Base-by-base conservation (phyloP, 1,140 invertebrate genomes). In the Eriosoma lanigerum region DNA sequence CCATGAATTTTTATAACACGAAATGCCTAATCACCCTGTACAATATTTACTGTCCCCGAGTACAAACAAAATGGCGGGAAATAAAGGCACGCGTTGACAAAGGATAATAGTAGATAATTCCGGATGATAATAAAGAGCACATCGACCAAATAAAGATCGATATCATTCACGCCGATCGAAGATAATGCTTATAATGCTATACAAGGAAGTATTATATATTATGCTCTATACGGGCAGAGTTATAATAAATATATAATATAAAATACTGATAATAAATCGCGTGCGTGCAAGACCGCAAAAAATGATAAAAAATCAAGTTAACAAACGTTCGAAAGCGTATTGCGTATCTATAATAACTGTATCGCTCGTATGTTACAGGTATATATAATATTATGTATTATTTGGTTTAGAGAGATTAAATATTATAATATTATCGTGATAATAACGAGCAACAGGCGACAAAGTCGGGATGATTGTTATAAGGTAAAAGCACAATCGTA, bases 211-310 rank as follows among this genome's bases (percentile, higher is more conserved):
- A n/a, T n/a, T n/a, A n/a, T n/a, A n/a, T n/a, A n/a, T n/a, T 32
- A 62, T 32, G 21, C 54, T 1, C 17, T 12, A 9, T 38, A 38
- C 60, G 19, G 2, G 56, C 21, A 19, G 29, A n/a, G n/a, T n/a
- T n/a, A 38, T n/a, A 64, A n/a, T n/a, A n/a, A n/a, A n/a, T n/a
- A n/a, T n/a, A 64, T 64, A 64, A 19, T 64, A 32, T 64, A 56
- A 8, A 21, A 21, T 56, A 38, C 12, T 66, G 32, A 66, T 66
- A 44, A n/a, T 66, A 19, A 44, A 44, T 8, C 44, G 32, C n/a
- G n/a, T 66, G n/a, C 32, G n/a, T 32, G n/a, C 6, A 19, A 66
- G n/a, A 66, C 62, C 12, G 32, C 62, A 6, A 66, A 5, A 44
- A 32, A n/a, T 21, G 62, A 66, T 66, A 21, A 66, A 38, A 66